Base-by-base conservation (phyloP, 2,113 vertebrate genomes). In the Nerophis lumbriciformis region DNA sequence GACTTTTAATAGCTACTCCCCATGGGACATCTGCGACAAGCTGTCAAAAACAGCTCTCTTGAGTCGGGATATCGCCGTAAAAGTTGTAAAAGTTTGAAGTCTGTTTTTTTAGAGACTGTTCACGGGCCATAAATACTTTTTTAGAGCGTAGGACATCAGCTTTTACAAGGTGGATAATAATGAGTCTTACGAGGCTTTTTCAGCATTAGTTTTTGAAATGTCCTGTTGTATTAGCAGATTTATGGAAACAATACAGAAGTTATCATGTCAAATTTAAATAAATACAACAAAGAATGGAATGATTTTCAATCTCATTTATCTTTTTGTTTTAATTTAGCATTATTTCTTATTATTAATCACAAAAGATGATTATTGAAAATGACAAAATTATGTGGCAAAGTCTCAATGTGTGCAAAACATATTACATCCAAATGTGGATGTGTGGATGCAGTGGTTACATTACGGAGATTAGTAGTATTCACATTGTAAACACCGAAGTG, bases 1-100 rank as follows among this genome's bases (percentile, higher is more conserved):
- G 58, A 73, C 58, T 79, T 73, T 72, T 76, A 85, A 83, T 80
- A 86, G 77, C 68, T 68, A 54, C 62, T 81, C 76, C 76, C 77
- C 65, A 36, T 59, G 65, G 67, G 73, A 62, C 53, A 60, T 65
- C 74, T 72, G 47, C 79, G 74, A 86, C 77, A 82, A 73, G 68
- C 62, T 81, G 76, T 85, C 76, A 83, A 72, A 42, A 81, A 76
- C 71, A 76, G 55, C 67, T 72, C 59, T 55, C 52, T 59, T 74
- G 48, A 68, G 80, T 66, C 67, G 76, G 66, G 75, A 75, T 65
- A 78, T 53, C 66, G 53, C 54, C 52, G 44, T 52, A 59, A 44
- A 68, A 63, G 38, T 66, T 56, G 65, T 71, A 66, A 73, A 75
- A 76, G 55, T 64, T 10, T 63, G 50, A 67, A 63, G 49, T 50